Conservation (phyloP, 2,888 invertebrate genomes). For the Athalia circularis region DNA sequence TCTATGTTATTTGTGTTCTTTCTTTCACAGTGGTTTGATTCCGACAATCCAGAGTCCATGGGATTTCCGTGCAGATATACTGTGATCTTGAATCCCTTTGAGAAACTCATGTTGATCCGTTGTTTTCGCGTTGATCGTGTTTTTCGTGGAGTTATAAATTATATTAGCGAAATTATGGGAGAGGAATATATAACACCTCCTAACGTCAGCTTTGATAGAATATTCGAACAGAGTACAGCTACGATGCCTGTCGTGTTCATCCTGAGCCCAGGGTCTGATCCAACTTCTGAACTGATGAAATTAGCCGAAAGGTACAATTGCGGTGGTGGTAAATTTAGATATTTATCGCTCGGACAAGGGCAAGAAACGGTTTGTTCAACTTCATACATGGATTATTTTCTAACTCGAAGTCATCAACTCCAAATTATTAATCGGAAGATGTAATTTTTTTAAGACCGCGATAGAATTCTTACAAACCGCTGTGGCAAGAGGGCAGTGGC, state of each 20-base stretch:
- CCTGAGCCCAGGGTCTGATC: slow-evolving; percentile 95
- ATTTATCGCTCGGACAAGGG: slow-evolving; percentile 94
- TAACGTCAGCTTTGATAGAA: slow-evolving; percentile 83
- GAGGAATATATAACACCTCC: slow-evolving; percentile 93
- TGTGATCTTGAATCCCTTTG: slow-evolving; percentile 79
- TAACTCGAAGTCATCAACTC: not conserved
- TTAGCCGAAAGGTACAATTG: slow-evolving; percentile 83
- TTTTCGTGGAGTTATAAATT: slow-evolving; percentile 89
- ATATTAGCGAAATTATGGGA: slow-evolving; percentile 88
- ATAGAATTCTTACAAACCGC: slow-evolving; percentile 81
- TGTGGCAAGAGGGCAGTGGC: slow-evolving; percentile 88
- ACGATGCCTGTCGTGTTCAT: slow-evolving; percentile 94
- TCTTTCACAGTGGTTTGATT: slow-evolving; percentile 85
- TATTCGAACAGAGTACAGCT: slow-evolving; percentile 90
- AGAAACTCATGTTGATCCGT: slow-evolving; percentile 88
- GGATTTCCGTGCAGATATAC: slow-evolving; percentile 84
- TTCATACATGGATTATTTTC: slow-evolving; percentile 46
- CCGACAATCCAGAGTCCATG: slow-evolving; percentile 86
- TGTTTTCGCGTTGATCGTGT: slow-evolving; percentile 94
- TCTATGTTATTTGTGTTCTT: slow-evolving; percentile 42
- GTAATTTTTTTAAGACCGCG: slow-evolving; percentile 78
- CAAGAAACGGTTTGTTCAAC: slow-evolving; percentile 84
- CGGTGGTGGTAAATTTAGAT: slow-evolving; percentile 85
- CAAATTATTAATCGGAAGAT: not conserved
- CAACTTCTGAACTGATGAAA: slow-evolving; percentile 90